Conservation (phyloP, 2,113 vertebrate genomes). For the Boulengeromyrus knoepffleri region DNA sequence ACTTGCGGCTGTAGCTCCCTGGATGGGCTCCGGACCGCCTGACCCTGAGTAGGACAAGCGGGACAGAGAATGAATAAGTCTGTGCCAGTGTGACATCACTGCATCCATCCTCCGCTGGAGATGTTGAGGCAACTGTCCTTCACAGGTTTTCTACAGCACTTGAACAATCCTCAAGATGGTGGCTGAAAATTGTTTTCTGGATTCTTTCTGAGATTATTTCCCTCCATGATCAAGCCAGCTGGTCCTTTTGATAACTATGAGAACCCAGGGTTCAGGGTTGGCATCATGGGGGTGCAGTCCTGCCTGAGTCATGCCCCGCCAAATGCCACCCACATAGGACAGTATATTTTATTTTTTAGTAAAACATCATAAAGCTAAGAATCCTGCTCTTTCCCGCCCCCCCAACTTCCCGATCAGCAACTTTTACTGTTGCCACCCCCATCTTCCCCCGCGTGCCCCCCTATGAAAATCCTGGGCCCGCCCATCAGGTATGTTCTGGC, state of each 20-base stretch:
- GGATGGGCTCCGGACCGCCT: background rate
- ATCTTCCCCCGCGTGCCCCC: background rate
- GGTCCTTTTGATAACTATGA: background rate
- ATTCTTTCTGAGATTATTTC: background rate
- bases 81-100: background rate
- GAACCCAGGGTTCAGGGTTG: background rate
- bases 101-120: background rate
- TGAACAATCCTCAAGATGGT: background rate
- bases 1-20: no score
- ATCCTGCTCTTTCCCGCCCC: background rate
- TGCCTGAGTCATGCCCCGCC: background rate
- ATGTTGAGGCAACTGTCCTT: background rate
- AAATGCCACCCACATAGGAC: background rate
- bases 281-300: background rate
- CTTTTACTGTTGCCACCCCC: background rate
- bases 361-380: background rate
- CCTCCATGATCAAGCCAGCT: background rate
- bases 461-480: background rate
- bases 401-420: background rate
- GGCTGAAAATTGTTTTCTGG: background rate
- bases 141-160: background rate
- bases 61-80: background rate
- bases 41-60: background rate
- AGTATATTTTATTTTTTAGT: background rate
- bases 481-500: background rate